Base-by-base conservation (phyloP, 2,113 vertebrate species). In the Mirounga angustirostris region DNA sequence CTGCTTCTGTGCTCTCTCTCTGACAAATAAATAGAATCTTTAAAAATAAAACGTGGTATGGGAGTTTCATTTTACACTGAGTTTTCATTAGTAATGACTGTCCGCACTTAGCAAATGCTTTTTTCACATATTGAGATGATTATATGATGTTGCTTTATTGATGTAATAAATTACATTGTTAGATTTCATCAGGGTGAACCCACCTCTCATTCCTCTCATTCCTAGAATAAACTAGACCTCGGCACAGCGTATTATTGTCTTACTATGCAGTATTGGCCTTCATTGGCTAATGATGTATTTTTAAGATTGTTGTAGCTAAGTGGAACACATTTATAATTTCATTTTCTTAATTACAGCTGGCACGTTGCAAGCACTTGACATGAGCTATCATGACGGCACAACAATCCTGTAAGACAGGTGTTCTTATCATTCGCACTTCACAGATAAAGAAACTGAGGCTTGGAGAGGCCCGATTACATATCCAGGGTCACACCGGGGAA, bases 261-360 rank as follows among this genome's bases (percentile, higher is more conserved):
- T 54, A 87, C 22, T 69, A 7, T 67, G 73, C 52, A 87, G 43
- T 19, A 3, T 50, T 78, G 56, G 16, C 74, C 56, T 98, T 95
- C 63, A 69, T 33, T 78, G 69, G 52, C 43, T 85, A 65, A 22
- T 81, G 92, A 76, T 84, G 40, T 43, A 50, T 88, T 91, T 95
- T 88, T 95, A 74, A 92, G 86, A 92, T 78, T 43, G 15, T 54
- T 54, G 28, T 40, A 89, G 36, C 73, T 97, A 74, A 90, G 56
- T 74, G 61, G 43, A 94, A 92, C 61, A 28, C 84, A 56, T 88
- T 71, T 97, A 71, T 92, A 54, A 96, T 94, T 96, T 97, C 13
- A 96, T 96, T 89, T 97, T 97, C 89, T 76, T 97, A 93, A 80
- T 96, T 69, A 92, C 54, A 97, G 76, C 78, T 63, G 73, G 76